A percentile compares a stretch with the other conserved stretches of the same genome.
Evolutionary conservation across 2,888 invertebrate species (phyloP).

Genomic region (Leptogaster cylindrica): DNA sequence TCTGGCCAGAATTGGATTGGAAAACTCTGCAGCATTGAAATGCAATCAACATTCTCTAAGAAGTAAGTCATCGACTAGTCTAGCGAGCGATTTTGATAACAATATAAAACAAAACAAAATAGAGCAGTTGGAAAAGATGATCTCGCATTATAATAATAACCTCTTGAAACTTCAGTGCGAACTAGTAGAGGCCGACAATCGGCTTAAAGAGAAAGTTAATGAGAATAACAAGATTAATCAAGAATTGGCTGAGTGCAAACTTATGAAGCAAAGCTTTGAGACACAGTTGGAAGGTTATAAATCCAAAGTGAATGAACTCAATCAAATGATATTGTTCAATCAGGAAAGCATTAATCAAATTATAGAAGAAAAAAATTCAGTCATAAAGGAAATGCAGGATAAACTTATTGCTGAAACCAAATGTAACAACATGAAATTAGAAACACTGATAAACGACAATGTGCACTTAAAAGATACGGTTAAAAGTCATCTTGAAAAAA

Average conservation of each 20-base stretch:
- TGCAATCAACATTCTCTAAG: slow-evolving; percentile 48
- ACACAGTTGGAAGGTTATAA: slow-evolving; percentile 53
- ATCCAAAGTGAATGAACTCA: slow-evolving; percentile 39
- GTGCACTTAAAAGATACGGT: too few species aligned
- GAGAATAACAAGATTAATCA: slow-evolving; percentile 46
- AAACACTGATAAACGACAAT: slow-evolving; percentile 54
- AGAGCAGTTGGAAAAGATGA: slow-evolving; percentile 59
- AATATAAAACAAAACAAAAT: slow-evolving; percentile 61
- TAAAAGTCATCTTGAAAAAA: slow-evolving; percentile 53
- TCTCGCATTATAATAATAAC: slow-evolving; percentile 62
- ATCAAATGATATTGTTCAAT: slow-evolving; percentile 48
- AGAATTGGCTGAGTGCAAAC: slow-evolving; percentile 54
- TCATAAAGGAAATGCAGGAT: slow-evolving; percentile 60
- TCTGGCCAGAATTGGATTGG: slow-evolving; percentile 76
- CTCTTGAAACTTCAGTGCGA: slow-evolving; percentile 58
- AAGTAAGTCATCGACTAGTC: slow-evolving; percentile 43
- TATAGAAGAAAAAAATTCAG: slow-evolving; percentile 52
- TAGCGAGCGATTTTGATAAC: slow-evolving; percentile 48
- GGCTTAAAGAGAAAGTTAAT: slow-evolving; percentile 56
- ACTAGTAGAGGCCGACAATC: slow-evolving; percentile 58
- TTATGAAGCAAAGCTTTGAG: slow-evolving; percentile 54
- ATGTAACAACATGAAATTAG: slow-evolving; percentile 56
- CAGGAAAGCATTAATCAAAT: slow-evolving; percentile 51
- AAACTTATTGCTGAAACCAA: slow-evolving; percentile 55
- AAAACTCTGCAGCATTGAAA: slow-evolving; percentile 54